Conservation (phyloP, 2,888 invertebrate species). For the Melitaea athalia region DNA sequence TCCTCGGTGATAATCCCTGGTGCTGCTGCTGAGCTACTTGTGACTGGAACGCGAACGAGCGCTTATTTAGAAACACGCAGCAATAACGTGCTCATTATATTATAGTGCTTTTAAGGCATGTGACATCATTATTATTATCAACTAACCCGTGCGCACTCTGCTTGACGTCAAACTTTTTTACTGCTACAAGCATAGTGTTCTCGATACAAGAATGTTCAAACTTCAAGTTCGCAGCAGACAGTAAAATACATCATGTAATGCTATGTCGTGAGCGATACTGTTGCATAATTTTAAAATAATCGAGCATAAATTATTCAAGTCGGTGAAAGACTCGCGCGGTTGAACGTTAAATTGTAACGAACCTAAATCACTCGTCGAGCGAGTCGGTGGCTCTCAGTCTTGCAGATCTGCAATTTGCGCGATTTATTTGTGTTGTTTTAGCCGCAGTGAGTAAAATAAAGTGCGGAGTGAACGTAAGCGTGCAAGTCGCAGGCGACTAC, state of each 20-base stretch:
- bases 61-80: too few relatives aligned
- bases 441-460: conserved; percentile 41
- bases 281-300: not conserved
- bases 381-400: not conserved
- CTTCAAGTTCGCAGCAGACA: not conserved
- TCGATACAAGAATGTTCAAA: not conserved
- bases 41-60: too few relatives aligned
- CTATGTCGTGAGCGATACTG: not conserved
- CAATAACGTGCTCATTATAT: too few relatives aligned
- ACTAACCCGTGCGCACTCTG: too few relatives aligned
- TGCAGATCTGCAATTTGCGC: conserved; percentile 26
- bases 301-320: not conserved
- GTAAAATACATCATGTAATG: not conserved
- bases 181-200: not conserved
- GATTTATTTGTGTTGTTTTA: conserved; percentile 31
- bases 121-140: too few relatives aligned
- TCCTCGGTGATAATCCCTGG: too few relatives aligned
- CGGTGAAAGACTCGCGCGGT: not conserved
- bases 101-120: too few relatives aligned
- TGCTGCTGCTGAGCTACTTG: too few relatives aligned
- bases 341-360: not conserved
- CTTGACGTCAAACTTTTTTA: too few relatives aligned
- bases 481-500: conserved; percentile 34
- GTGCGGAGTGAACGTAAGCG: conserved; percentile 46
- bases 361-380: conserved; percentile 4